These are phyloP conservation scores for Portunus trituberculatus DNA, from an alignment of 1,140 invertebrate species.

Conservation along the genomic window DNA sequence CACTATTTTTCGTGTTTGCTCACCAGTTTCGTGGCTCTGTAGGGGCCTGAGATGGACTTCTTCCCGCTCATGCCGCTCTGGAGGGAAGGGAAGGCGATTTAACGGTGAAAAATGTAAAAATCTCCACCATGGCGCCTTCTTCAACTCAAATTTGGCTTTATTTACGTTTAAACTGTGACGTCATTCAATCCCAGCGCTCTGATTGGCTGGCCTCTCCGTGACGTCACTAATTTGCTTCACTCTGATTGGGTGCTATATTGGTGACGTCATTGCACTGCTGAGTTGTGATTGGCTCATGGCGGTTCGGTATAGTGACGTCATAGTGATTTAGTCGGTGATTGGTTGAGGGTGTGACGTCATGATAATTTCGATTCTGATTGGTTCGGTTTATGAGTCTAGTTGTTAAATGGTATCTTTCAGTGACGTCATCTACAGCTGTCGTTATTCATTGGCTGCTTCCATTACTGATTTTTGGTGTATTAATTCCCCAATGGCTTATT, in stretches of 20 bases:
- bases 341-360: not conserved
- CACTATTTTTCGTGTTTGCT: not conserved
- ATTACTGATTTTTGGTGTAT: not conserved
- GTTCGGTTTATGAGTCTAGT: not conserved
- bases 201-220: not conserved
- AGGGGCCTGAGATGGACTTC: slow-evolving; percentile 59
- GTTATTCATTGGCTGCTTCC: not conserved
- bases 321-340: not conserved
- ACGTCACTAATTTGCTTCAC: no score
- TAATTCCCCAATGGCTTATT: no score
- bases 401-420: not conserved
- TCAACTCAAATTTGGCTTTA: not conserved
- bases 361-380: not conserved
- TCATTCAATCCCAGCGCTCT: not conserved
- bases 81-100: not conserved
- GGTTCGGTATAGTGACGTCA: not conserved
- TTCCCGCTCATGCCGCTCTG: slow-evolving; percentile 41
- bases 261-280: no score
- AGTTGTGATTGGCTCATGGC: no score
- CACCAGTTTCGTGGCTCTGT: slow-evolving; percentile 68
- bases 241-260: no score
- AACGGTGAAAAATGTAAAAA: not conserved
- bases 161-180: slow-evolving; percentile 1
- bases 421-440: not conserved
- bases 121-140: not conserved